Evolutionary conservation across 2,888 invertebrate species (phyloP), one percentile per base, ranked within the genome.

Genomic region (Idaea aversata): DNA sequence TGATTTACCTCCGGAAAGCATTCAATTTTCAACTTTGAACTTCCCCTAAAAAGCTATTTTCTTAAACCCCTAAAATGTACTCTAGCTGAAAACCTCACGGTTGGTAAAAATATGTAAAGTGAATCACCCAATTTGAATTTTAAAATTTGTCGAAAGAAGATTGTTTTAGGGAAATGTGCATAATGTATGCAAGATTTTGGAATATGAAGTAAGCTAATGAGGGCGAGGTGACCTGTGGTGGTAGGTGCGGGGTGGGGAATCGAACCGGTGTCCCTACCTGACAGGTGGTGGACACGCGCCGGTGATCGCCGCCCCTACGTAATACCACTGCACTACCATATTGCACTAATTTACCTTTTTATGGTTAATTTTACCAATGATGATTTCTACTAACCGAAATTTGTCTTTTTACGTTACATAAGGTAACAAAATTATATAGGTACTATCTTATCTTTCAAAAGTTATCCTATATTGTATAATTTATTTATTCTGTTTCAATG

Each of bases 211-310:
- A 74, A 77, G 88, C 83, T 89, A 89, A 89, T 88, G 82, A 86
- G 86, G 80, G 75, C 74, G 72, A 75, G 71, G 72, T 25, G 60
- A 5, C n/a, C 67, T 65, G 71, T 69, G 72, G 72, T 74, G 73
- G 72, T 72, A 75, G 79, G 80, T 81, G 82, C 81, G 80, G 78
- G 77, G 70, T 73, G 76, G 78, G 10, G 80, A 79, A 76, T 77
- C 79, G 85, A 78, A 82, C 86, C 83, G 83, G 84, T 81, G 83
- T 75, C 68, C 77, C 47, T 47, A 13, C 13, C 47, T 74, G 83
- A 87, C 92, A 91, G 91, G 92, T 92, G 92, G 90, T 77, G 86
- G 91, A 81, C 88, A 87, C 91, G 91, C 86, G 82, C 84, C 78
- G 79, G 71, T 83, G 88, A 73, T 66, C 75, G 68, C 75, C 75